Conservation (phyloP, 2,113 vertebrate species). For the Aplodontia rufa region DNA sequence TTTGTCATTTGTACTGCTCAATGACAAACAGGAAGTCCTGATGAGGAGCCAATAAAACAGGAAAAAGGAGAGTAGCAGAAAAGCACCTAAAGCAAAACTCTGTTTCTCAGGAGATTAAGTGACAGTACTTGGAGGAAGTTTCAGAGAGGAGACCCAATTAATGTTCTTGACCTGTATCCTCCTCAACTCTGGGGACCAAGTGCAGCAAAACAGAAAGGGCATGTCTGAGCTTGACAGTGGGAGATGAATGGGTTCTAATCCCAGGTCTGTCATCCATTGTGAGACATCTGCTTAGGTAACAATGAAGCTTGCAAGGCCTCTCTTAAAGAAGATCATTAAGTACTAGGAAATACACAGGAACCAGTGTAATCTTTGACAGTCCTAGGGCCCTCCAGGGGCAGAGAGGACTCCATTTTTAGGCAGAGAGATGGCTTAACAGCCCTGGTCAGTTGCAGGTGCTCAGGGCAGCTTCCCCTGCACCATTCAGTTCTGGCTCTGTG, state of each 20-base stretch:
- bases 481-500: background rate
- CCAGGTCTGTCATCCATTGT: background rate
- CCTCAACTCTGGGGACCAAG: background rate
- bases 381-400: background rate
- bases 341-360: background rate
- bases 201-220: background rate
- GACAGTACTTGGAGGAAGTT: background rate
- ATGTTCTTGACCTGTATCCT: background rate
- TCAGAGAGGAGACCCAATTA: constrained; percentile 1
- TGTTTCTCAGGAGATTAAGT: background rate
- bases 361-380: background rate
- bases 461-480: background rate
- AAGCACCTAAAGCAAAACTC: background rate
- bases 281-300: background rate
- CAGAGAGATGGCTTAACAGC: background rate
- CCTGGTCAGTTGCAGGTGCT: background rate
- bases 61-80: background rate
- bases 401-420: background rate
- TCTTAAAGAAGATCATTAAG: background rate
- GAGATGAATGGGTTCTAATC: background rate
- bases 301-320: background rate
- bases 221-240: background rate
- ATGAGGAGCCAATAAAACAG: background rate
- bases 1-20: background rate
- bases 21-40: background rate